A percentile compares a stretch with the other conserved stretches of the same genome.
These are phyloP conservation scores for Myopa tessellatipennis DNA, from an alignment of 2,888 invertebrate genomes.

Conservation along the genomic window DNA sequence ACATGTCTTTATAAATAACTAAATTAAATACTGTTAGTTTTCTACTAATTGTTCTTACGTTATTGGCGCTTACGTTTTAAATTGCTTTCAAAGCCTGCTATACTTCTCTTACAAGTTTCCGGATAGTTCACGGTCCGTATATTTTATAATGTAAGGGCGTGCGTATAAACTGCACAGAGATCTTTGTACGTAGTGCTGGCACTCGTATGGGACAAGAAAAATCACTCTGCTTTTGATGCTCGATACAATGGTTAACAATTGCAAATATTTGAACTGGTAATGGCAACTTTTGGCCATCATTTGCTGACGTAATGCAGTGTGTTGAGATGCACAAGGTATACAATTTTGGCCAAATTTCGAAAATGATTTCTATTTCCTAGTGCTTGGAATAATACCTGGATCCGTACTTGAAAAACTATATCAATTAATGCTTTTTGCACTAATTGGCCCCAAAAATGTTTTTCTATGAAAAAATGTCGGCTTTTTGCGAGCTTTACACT, in stretches of 20 bases:
- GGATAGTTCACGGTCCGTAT: conserved; percentile 61
- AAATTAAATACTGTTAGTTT: background rate
- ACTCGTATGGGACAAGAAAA: conserved; percentile 44
- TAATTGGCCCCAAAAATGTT: background rate
- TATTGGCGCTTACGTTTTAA: background rate
- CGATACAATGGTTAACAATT: conserved; percentile 39
- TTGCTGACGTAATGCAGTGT: conserved; percentile 42
- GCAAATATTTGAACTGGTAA: conserved; percentile 41
- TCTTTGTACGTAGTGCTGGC: conserved; percentile 50
- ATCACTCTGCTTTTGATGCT: conserved; percentile 37
- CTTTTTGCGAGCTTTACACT: conserved; percentile 22
- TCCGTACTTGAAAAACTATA: too few species aligned
- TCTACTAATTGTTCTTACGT: background rate
- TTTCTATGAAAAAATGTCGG: background rate
- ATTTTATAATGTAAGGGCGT: conserved; percentile 64
- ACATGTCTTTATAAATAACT: background rate
- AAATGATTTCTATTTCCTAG: background rate
- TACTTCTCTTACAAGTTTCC: conserved; percentile 38
- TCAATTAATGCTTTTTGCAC: background rate
- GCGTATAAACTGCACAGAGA: conserved; percentile 40
- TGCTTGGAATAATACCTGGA: background rate
- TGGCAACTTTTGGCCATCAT: conserved; percentile 52
- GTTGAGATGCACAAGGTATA: conserved; percentile 9
- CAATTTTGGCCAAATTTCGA: background rate
- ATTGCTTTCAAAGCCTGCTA: background rate